Conservation (phyloP, 2,113 vertebrate genomes). For the Psettodes erumei region DNA sequence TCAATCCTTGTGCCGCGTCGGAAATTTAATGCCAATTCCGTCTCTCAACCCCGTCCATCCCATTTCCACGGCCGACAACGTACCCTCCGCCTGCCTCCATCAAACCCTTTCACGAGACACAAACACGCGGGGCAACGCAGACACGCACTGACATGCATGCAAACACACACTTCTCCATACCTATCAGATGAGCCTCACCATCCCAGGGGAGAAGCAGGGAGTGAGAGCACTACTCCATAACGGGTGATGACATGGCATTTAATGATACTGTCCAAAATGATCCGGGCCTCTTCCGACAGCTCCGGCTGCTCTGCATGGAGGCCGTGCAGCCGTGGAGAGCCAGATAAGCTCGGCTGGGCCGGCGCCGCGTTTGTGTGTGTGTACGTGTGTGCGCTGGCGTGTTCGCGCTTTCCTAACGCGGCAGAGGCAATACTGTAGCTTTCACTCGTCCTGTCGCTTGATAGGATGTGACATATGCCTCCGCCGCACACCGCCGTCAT, state of each 20-base stretch:
- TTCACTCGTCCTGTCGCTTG: constrained; percentile 90
- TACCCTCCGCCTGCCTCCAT: constrained; percentile 56
- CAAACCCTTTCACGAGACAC: constrained; percentile 49
- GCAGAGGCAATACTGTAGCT: constrained; percentile 85
- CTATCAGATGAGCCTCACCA: constrained; percentile 77
- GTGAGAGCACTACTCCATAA: constrained; percentile 95
- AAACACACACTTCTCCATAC: constrained; percentile 68
- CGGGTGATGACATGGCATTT: constrained; percentile 99
- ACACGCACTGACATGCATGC: constrained; percentile 56
- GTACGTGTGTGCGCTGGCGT: constrained; percentile 45
- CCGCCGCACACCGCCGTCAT: constrained; percentile 81
- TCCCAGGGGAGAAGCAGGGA: constrained; percentile 89
- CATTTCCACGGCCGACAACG: constrained; percentile 63
- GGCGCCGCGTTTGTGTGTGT: constrained; percentile 39
- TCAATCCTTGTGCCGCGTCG: constrained; percentile 91
- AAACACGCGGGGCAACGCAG: constrained; percentile 51
- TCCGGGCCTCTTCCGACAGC: constrained; percentile 90
- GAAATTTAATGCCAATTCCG: constrained; percentile 97
- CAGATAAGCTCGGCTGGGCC: constrained; percentile 93
- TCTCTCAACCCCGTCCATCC: constrained; percentile 88
- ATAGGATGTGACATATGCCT: constrained; percentile 93
- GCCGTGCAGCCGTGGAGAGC: constrained; percentile 84
- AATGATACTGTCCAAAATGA: constrained; percentile 99
- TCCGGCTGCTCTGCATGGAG: constrained; percentile 87
- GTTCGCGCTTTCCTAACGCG: constrained; percentile 60